phyloP scores from a whole-genome alignment of 2,113 vertebrate species.

The Chamaetylas fuelleborni region DNA sequence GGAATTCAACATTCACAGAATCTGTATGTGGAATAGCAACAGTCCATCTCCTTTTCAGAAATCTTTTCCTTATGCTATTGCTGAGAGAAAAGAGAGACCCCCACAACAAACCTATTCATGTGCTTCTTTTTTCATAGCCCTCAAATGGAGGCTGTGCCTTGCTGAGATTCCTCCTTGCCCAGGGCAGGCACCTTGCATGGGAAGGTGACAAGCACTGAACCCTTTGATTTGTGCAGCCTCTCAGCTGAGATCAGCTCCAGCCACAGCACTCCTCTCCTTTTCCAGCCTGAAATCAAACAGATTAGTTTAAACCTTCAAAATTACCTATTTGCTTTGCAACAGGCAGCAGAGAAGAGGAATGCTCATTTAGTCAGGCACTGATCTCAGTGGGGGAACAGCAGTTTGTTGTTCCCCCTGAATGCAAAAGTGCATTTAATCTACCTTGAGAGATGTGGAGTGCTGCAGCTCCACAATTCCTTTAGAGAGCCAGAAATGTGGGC shows the following conservation, averaged over 20 bases:
- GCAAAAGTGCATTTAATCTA: conserved; percentile 30
- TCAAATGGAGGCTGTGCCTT: not conserved
- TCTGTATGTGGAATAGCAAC: not conserved
- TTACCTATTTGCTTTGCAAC: not conserved
- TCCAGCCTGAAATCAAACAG: not conserved
- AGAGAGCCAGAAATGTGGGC: not conserved
- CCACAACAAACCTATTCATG: not conserved
- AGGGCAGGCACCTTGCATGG: not conserved
- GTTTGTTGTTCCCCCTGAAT: not conserved
- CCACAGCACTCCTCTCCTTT: not conserved
- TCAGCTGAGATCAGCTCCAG: not conserved
- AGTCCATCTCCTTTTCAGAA: not conserved
- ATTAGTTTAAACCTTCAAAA: conserved; percentile 1
- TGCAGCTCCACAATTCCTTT: not conserved
- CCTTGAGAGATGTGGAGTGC: not conserved
- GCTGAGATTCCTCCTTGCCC: not conserved
- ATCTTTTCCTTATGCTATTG: not conserved
- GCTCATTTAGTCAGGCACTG: not conserved
- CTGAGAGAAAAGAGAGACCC: not conserved
- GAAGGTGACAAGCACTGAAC: not conserved
- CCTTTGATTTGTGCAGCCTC: not conserved
- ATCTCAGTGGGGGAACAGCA: not conserved
- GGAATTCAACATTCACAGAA: not conserved
- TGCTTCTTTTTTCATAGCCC: not conserved
- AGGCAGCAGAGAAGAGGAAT: not conserved